Conservation (phyloP, 2,113 vertebrate genomes). For the Lampris megalopsis region DNA sequence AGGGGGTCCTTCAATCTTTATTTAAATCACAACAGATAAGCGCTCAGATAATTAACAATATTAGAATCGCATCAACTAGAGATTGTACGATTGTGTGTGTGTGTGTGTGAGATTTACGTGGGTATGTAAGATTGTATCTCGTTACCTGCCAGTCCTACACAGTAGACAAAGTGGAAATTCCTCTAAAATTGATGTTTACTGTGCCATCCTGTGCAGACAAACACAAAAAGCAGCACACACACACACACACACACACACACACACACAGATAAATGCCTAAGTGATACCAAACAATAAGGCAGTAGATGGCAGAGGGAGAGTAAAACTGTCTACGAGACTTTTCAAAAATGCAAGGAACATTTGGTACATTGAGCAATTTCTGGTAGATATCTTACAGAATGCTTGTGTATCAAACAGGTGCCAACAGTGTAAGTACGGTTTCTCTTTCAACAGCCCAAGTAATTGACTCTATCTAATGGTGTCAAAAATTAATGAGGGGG, state of each 20-base stretch:
- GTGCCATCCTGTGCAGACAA: neutral
- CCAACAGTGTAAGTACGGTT: too few relatives aligned
- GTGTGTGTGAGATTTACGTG: neutral
- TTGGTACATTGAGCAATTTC: slow-evolving; percentile 22
- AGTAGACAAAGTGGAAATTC: too few relatives aligned
- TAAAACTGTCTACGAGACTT: too few relatives aligned
- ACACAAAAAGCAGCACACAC: too few relatives aligned
- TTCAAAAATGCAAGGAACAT: too few relatives aligned
- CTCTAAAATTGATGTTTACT: too few relatives aligned
- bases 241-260: neutral
- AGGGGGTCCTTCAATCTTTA: neutral
- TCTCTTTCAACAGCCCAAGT: neutral
- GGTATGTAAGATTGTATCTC: too few relatives aligned
- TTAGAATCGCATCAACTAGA: neutral
- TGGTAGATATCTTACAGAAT: slow-evolving; percentile 25
- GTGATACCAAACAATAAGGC: too few relatives aligned
- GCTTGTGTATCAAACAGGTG: neutral
- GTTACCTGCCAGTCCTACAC: too few relatives aligned
- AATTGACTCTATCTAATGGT: neutral
- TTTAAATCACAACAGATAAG: too few relatives aligned
- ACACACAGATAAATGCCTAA: neutral
- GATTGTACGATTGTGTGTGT: neutral
- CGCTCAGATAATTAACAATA: slow-evolving; percentile 36
- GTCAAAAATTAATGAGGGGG: neutral
- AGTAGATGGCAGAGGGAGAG: too few relatives aligned